Evolutionary conservation across 2,888 invertebrate species (phyloP).

Genomic region (Hybos culiciformis): DNA sequence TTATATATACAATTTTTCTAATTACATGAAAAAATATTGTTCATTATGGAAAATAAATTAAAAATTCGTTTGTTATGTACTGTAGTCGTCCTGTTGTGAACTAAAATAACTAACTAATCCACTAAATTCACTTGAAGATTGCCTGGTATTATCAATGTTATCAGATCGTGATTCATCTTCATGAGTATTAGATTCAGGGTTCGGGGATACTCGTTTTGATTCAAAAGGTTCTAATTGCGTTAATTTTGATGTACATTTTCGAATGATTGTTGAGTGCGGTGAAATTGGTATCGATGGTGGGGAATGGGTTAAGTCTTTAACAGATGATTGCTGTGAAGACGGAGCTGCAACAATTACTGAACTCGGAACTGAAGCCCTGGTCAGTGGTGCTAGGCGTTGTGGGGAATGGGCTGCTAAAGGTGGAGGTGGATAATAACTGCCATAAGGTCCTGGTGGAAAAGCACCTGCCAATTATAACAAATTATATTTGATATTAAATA

Average conservation of each 20-base stretch:
- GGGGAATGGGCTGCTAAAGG: no score
- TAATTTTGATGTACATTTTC: slow-evolving; percentile 22
- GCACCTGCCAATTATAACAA: not conserved
- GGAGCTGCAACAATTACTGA: slow-evolving; percentile 19
- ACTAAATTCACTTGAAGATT: slow-evolving; percentile 61
- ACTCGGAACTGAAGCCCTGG: slow-evolving; percentile 20
- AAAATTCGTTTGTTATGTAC: no score
- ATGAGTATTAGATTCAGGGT: slow-evolving; percentile 21
- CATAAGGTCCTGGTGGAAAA: slow-evolving; percentile 5
- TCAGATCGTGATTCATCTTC: slow-evolving; percentile 22
- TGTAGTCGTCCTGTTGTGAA: slow-evolving; percentile 82
- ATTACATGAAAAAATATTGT: no score
- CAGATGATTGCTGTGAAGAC: slow-evolving; percentile 23
- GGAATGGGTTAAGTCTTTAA: slow-evolving; percentile 21
- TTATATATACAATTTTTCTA: no score
- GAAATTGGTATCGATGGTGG: slow-evolving; percentile 22
- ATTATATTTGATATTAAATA: not conserved
- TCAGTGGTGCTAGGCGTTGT: slow-evolving; percentile 17
- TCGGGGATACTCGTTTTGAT: slow-evolving; percentile 15
- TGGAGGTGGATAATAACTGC: slow-evolving; percentile 9
- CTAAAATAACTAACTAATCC: slow-evolving; percentile 87
- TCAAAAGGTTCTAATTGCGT: slow-evolving; percentile 31
- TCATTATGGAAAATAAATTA: no score
- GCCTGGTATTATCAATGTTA: slow-evolving; percentile 14
- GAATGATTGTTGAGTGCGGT: slow-evolving; percentile 7